These are phyloP conservation scores for Pantelozetes paolii DNA, from an alignment of 2,888 invertebrate species.

Conservation along the genomic window DNA sequence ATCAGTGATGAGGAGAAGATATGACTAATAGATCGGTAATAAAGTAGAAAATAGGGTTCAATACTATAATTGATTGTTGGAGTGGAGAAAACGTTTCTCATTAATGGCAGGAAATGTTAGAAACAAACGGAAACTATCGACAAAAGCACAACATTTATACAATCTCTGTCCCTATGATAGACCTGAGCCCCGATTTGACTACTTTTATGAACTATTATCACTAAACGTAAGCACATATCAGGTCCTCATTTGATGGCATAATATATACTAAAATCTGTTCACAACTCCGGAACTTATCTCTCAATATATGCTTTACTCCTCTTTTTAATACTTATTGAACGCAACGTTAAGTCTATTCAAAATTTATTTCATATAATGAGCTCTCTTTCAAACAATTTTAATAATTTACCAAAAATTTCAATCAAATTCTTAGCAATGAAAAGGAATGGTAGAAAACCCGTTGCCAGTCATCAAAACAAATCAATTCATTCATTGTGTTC, in stretches of 20 bases:
- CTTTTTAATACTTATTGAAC: neutral
- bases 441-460: too few relatives aligned
- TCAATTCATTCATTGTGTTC: too few relatives aligned
- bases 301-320: slow-evolving; percentile 21
- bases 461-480: too few relatives aligned
- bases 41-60: neutral
- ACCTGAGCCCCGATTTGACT: too few relatives aligned
- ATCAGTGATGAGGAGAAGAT: neutral
- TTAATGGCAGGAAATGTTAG: neutral
- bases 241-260: neutral
- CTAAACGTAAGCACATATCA: neutral
- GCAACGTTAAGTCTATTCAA: neutral
- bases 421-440: too few relatives aligned
- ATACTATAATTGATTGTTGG: neutral
- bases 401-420: too few relatives aligned
- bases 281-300: slow-evolving; percentile 5
- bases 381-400: too few relatives aligned
- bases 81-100: slow-evolving; percentile 4
- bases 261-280: neutral
- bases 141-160: slow-evolving; percentile 21
- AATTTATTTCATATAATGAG: too few relatives aligned
- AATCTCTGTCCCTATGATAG: neutral
- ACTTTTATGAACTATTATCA: too few relatives aligned
- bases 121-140: slow-evolving; percentile 23
- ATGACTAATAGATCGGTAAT: neutral